phyloP scores from a whole-genome alignment of 2,113 vertebrate genomes.

The Sinocyclocheilus anophthalmus region DNA sequence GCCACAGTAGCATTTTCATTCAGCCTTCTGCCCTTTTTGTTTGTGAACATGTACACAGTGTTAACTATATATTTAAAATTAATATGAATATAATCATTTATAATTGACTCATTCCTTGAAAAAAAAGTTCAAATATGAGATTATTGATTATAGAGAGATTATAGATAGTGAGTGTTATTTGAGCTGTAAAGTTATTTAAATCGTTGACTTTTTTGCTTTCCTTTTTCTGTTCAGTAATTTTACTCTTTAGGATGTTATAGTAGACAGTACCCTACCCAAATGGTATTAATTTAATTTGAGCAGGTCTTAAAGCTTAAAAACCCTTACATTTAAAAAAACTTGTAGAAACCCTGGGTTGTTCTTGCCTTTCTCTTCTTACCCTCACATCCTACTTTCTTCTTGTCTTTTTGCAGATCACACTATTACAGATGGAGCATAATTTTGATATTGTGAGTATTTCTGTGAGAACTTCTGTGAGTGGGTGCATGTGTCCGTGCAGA shows the following conservation, averaged over 20 bases:
- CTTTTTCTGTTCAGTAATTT: not conserved
- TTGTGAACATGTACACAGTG: too few relatives aligned
- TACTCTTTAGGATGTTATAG: not conserved
- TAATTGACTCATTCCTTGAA: not conserved
- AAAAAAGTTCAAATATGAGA: not conserved
- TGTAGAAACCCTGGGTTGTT: not conserved
- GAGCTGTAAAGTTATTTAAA: not conserved
- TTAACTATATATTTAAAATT: too few relatives aligned
- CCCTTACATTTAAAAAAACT: not conserved
- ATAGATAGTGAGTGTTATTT: not conserved
- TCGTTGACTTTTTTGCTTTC: not conserved
- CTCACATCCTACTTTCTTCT: slow-evolving; percentile 14
- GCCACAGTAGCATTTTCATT: too few relatives aligned
- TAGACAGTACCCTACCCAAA: not conserved
- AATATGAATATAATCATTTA: not conserved
- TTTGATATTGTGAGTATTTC: slow-evolving; percentile 96
- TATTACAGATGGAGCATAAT: slow-evolving; percentile 99
- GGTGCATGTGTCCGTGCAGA: not conserved
- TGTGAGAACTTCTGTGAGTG: not conserved
- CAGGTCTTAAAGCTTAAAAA: not conserved
- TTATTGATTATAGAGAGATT: too few relatives aligned
- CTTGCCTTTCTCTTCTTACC: not conserved
- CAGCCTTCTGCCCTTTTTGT: too few relatives aligned
- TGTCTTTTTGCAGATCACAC: slow-evolving; percentile 84
- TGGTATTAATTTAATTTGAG: not conserved